Percentiles rank a stretch among this genome's conserved stretches.
Conservation (phyloP, 2,888 invertebrate species). For the Hypomecis atomaria region DNA sequence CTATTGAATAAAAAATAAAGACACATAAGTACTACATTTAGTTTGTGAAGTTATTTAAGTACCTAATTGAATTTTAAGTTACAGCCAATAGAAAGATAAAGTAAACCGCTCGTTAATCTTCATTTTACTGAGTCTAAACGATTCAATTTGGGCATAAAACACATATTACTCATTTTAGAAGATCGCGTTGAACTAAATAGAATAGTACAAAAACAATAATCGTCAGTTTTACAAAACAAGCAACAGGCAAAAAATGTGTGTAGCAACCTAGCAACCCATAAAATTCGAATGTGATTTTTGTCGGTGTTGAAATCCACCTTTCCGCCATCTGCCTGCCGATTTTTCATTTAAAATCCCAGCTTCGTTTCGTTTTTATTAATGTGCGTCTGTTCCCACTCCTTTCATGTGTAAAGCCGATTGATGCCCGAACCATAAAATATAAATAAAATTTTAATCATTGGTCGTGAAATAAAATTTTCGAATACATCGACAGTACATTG, state of each 20-base stretch:
- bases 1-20: no score
- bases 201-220: neutral
- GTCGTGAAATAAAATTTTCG: slow-evolving; percentile 50
- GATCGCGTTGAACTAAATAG: no score
- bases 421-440: slow-evolving; percentile 57
- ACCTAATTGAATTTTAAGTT: no score
- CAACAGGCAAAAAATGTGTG: neutral
- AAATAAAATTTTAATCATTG: slow-evolving; percentile 60
- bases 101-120: no score
- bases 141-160: no score
- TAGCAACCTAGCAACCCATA: neutral
- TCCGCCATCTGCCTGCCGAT: slow-evolving; percentile 38
- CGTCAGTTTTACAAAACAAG: neutral
- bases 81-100: no score
- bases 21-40: no score
- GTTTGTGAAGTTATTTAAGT: no score
- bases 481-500: slow-evolving; percentile 37
- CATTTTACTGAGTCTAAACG: no score
- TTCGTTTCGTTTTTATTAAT: slow-evolving; percentile 60
- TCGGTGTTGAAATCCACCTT: slow-evolving; percentile 21
- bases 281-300: slow-evolving; percentile 12
- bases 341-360: slow-evolving; percentile 61
- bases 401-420: slow-evolving; percentile 59
- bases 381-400: slow-evolving; percentile 54
- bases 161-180: no score